These are phyloP conservation scores for Acrobasis suavella DNA, from an alignment of 2,888 invertebrate genomes.

Conservation along the genomic window DNA sequence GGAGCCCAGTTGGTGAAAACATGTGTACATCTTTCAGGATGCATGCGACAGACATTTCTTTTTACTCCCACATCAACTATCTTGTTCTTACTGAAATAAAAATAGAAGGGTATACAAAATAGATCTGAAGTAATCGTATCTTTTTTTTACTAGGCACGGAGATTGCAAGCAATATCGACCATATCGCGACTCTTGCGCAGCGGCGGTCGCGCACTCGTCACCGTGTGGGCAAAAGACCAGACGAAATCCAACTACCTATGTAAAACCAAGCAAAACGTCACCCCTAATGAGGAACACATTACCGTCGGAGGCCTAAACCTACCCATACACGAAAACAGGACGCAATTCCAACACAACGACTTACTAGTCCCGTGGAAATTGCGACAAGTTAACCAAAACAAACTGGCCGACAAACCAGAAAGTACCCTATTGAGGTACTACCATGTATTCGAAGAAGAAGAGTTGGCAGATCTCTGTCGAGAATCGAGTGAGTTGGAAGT, in stretches of 20 bases:
- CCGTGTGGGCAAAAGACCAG: conserved; percentile 98
- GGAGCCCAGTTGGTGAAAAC: too few species aligned
- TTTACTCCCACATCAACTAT: too few species aligned
- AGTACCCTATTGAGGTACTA: conserved; percentile 92
- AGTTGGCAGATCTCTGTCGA: conserved; percentile 86
- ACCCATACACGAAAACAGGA: conserved; percentile 95
- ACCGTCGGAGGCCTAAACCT: conserved; percentile 67
- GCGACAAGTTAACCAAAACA: conserved; percentile 58
- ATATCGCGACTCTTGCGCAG: conserved; percentile 88
- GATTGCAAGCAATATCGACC: conserved; percentile 88
- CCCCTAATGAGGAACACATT: conserved; percentile 40
- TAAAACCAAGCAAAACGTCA: conserved; percentile 45
- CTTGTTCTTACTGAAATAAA: not conserved
- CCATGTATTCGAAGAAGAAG: conserved; percentile 95
- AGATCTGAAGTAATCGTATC: not conserved
- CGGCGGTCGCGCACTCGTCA: conserved; percentile 91
- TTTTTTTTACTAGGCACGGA: conserved; percentile 82
- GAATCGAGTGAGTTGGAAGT: conserved; percentile 80
- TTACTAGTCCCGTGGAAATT: conserved; percentile 97
- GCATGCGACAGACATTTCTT: too few species aligned
- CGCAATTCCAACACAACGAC: conserved; percentile 94
- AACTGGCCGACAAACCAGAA: conserved; percentile 57
- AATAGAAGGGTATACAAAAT: not conserved
- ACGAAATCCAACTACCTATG: conserved; percentile 78
- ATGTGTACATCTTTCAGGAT: too few species aligned